These are phyloP conservation scores for Uria aalge DNA, from an alignment of 2,113 vertebrate species.

Conservation along the genomic window DNA sequence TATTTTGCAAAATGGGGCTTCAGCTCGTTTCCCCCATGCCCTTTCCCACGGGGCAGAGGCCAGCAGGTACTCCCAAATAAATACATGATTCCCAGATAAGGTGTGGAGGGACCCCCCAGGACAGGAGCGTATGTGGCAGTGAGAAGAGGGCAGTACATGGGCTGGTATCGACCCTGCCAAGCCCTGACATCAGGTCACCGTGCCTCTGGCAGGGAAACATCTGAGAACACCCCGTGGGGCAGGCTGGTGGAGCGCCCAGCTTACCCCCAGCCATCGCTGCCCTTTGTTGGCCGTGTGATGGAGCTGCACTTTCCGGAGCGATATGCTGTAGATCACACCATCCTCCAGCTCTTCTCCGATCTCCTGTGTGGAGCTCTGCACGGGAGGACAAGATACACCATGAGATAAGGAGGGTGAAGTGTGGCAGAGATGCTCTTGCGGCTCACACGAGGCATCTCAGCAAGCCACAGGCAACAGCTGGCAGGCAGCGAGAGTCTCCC, in stretches of 20 bases:
- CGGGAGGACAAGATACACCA: neutral
- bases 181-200: neutral
- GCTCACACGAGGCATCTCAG: rapidly evolving
- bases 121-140: neutral
- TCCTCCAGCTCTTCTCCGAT: constrained; percentile 96
- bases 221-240: neutral
- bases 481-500: neutral
- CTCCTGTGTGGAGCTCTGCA: constrained; percentile 96
- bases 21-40: neutral
- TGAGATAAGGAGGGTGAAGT: neutral
- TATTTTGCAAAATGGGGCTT: neutral
- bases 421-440: neutral
- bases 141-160: neutral
- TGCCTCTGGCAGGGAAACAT: neutral
- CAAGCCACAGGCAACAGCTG: neutral
- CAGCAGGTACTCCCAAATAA: neutral
- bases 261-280: constrained; percentile 96
- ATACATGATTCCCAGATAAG: neutral
- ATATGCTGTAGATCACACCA: constrained; percentile 95
- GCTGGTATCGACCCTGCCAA: neutral
- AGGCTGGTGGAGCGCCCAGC: neutral
- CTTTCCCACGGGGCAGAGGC: neutral
- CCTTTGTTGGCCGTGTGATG: constrained; percentile 92
- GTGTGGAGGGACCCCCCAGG: neutral
- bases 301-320: constrained; percentile 92